Conservation (phyloP, 2,797 vertebrate genomes). For the Enteromius thamalakanensis region DNA sequence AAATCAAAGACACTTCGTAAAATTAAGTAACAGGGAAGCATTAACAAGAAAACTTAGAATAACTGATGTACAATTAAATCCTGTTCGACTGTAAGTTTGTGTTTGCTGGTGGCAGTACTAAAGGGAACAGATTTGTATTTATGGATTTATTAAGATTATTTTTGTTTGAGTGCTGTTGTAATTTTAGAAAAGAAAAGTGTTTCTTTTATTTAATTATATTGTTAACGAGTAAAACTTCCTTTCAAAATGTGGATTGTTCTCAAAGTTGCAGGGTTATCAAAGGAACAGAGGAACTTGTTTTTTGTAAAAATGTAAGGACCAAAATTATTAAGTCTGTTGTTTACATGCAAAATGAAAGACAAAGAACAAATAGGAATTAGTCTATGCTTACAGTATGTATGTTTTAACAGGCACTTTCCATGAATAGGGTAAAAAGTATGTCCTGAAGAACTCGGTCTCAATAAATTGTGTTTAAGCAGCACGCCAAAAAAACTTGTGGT, state of each 20-base stretch:
- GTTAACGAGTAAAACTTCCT: background rate
- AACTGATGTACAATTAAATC: background rate
- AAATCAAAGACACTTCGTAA: background rate
- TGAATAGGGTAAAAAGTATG: background rate
- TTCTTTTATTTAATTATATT: background rate
- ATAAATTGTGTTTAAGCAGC: too few relatives aligned
- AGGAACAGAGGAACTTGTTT: background rate
- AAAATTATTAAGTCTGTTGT: slow-evolving; percentile 3
- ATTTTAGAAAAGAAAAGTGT: background rate
- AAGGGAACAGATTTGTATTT: background rate
- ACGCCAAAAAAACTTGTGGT: too few relatives aligned
- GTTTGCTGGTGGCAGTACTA: background rate
- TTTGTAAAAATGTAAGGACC: background rate
- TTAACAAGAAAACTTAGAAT: background rate
- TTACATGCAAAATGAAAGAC: slow-evolving; percentile 1
- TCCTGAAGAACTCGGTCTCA: background rate
- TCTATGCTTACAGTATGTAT: background rate
- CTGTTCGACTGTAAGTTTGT: background rate
- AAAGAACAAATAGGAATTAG: background rate
- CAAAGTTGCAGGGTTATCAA: background rate
- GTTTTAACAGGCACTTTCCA: background rate
- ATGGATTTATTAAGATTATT: background rate
- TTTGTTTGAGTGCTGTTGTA: background rate
- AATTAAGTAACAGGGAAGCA: background rate
- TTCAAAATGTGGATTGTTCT: background rate